Conservation (phyloP, 2,113 vertebrate genomes). For the Pygoscelis adeliae region DNA sequence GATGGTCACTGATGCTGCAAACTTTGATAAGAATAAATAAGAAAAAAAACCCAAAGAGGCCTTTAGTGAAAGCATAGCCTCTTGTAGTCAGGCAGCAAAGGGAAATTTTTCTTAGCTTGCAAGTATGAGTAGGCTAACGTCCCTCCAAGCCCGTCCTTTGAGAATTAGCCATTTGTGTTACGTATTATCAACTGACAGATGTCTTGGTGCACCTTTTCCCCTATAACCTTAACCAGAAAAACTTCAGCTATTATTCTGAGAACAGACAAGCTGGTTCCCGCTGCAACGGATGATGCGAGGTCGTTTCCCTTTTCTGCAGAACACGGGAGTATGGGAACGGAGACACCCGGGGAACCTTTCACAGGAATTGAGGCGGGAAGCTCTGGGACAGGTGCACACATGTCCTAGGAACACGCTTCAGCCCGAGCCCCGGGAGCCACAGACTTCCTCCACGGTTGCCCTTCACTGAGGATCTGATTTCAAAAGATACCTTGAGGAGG, state of each 20-base stretch:
- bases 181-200: not conserved
- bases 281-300: not conserved
- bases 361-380: not conserved
- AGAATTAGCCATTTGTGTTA: not conserved
- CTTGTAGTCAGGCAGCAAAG: not conserved
- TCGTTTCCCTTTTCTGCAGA: not conserved
- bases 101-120: not conserved
- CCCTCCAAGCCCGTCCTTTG: not conserved
- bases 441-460: not conserved
- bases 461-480: not conserved
- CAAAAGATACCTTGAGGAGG: not conserved
- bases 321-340: not conserved
- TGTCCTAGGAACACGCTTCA: not conserved
- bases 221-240: not conserved
- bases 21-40: not conserved
- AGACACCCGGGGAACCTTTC: not conserved
- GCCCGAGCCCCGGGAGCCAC: not conserved
- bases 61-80: not conserved
- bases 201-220: not conserved
- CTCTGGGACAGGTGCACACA: not conserved
- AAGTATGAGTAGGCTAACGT: not conserved
- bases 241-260: not conserved
- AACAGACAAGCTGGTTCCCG: not conserved
- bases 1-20: not conserved
- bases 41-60: not conserved